Evolutionary conservation across 2,797 vertebrate species (phyloP), one percentile per base, ranked within the genome.

Genomic region (Cetoscarus ocellatus): DNA sequence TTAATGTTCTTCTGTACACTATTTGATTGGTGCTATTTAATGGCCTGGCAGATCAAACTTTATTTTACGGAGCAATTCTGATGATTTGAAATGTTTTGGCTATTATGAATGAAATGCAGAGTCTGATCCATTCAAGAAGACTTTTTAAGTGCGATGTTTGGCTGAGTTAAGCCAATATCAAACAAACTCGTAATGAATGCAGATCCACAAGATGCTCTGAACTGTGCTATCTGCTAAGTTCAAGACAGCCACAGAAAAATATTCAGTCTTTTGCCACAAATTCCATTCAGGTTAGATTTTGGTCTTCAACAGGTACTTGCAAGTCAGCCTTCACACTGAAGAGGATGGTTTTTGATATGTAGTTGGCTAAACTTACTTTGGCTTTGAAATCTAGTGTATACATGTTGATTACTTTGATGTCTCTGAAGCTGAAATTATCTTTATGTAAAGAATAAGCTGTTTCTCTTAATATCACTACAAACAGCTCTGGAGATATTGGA

Each of bases 11-110:
- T 67, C 71, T 67, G 72, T 69, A 44, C 70, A 64, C 73, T 83
- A 82, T 90, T 84, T 90, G 86, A 92, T 92, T 91, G 51, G 56
- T 74, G 70, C 50, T 78, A 77, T 89, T 90, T 84, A 82, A 89
- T 83, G 73, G 84, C 65, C 67, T 66, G 50, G 85, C 84, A 81
- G 74, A 88, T 91, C 87, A 88, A 86, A 90, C 82, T 84, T 81
- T 68, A 69, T 73, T 86, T 79, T 66, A 62, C 77, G 58, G 76
- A 39, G 1, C 65, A 86, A 71, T 68, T 70, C 57, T 78, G 84
- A 91, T 75, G 70, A 73, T 75, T 86, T 84, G 18, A 73, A 90
- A 82, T 86, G 77, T 91, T 89, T 88, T 48, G 64, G 67, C 68
- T 48, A 51, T 83, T 80, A 78, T 84, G 69, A 85, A 79, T 53